Base-by-base conservation (phyloP, 2,797 vertebrate genomes). In the Lutjanus argentimaculatus region DNA sequence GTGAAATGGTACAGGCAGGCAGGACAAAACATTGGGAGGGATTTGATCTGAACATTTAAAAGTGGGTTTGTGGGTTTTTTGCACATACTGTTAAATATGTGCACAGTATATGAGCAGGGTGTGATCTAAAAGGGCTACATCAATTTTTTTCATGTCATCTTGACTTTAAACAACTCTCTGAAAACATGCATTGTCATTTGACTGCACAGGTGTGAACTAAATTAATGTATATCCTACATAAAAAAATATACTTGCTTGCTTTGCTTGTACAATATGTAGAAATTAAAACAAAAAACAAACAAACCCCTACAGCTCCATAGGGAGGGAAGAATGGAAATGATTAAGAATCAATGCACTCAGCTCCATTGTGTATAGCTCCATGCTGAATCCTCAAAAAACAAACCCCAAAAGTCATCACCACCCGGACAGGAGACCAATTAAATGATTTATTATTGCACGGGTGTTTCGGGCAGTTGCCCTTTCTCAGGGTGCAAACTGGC, bases 301-400 rank as follows among this genome's bases (percentile, higher is more conserved):
- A 22, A n/a, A 61, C 64, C 30, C 13, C 21, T 6, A 2, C 36
- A 16, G 12, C 9, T 64, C 12, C 30, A 53, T 30, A 48, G n/a
- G 10, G n/a, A 52, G 14, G 21, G 14, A 65, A 59, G 19, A 64
- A 63, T 43, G 22, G n/a, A 57, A 62, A 77, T 72, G 43, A 62
- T 72, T 66, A 69, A 65, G 52, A 82, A 74, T 66, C 21, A 67
- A 64, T 59, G 22, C 48, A 48, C 55, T 67, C 40, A 42, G 75
- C 72, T 80, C 67, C 11, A 14, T 10, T 78, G 71, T 65, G 74
- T 40, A 61, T 25, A 49, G 22, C 36, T 46, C 5, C 48, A 19
- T 67, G 72, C 83, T 87, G 72, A 84, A 79, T 71, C 79, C 40
- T 84, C 66, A 68, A 75, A 68, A 89, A 74, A 10, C 10, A 59